Conservation (phyloP, 2,113 vertebrate genomes). For the Protobothrops flavoviridis region DNA sequence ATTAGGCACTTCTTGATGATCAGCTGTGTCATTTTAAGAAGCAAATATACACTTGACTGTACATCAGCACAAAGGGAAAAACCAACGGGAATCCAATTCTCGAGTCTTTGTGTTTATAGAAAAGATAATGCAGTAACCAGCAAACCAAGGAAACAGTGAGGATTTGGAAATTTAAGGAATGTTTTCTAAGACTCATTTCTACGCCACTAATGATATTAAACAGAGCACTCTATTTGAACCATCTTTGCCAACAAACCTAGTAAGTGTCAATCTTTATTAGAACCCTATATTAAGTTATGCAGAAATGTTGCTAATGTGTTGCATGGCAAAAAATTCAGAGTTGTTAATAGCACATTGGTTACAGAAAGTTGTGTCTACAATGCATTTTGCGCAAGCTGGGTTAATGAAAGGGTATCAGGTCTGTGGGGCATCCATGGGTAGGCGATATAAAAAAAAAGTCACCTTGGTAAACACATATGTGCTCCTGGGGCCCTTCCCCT, state of each 20-base stretch:
- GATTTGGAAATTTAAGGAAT: neutral
- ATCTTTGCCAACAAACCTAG: neutral
- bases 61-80: conserved; percentile 25
- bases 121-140: conserved; percentile 1
- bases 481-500: neutral
- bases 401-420: neutral
- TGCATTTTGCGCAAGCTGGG: neutral
- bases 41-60: neutral
- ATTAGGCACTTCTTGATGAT: neutral
- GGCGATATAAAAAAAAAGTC: neutral
- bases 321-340: neutral
- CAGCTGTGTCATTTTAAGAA: neutral
- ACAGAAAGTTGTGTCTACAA: neutral
- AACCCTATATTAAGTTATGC: neutral
- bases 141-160: neutral
- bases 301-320: neutral
- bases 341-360: neutral
- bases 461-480: neutral
- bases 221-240: neutral
- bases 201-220: conserved; percentile 4
- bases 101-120: conserved; percentile 6
- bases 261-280: neutral
- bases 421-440: neutral
- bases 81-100: neutral
- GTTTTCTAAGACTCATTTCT: conserved; percentile 10